phyloP scores from a whole-genome alignment of 2,888 invertebrate genomes.

The Drosophila subsilvestris region DNA sequence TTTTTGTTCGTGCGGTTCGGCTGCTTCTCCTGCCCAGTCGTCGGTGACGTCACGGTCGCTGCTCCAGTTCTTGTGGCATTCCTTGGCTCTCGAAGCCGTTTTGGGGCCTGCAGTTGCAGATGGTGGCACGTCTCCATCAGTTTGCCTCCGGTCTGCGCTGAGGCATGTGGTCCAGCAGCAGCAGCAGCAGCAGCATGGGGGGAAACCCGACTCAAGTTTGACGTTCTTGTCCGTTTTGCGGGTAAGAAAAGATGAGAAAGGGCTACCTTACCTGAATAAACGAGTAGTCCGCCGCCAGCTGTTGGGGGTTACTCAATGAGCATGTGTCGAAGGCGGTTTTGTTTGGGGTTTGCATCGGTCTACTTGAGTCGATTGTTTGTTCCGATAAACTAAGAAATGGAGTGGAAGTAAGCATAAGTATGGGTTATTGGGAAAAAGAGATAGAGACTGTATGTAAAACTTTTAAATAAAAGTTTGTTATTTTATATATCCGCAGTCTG shows the following conservation, averaged over 20 bases:
- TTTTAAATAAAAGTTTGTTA: too few relatives aligned
- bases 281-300: not conserved
- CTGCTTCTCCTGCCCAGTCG: constrained; percentile 38
- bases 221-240: constrained; percentile 15
- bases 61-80: constrained; percentile 72
- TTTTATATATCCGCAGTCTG: too few relatives aligned
- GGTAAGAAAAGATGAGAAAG: constrained; percentile 44
- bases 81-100: constrained; percentile 47
- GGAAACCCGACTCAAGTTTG: not conserved
- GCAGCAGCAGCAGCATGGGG: constrained; percentile 20
- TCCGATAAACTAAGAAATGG: not conserved
- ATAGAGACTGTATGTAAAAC: too few relatives aligned
- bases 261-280: not conserved
- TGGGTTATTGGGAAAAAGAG: too few relatives aligned
- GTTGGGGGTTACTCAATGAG: not conserved
- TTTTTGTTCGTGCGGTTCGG: constrained; percentile 44
- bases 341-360: not conserved
- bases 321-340: not conserved
- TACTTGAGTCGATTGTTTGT: not conserved
- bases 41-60: constrained; percentile 66
- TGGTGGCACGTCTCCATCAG: constrained; percentile 77
- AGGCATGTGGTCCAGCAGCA: constrained; percentile 62
- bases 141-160: constrained; percentile 66
- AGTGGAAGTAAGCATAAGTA: not conserved
- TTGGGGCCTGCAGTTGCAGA: constrained; percentile 41